Conservation (phyloP, 2,113 vertebrate genomes). For the Sceloporus undulatus region DNA sequence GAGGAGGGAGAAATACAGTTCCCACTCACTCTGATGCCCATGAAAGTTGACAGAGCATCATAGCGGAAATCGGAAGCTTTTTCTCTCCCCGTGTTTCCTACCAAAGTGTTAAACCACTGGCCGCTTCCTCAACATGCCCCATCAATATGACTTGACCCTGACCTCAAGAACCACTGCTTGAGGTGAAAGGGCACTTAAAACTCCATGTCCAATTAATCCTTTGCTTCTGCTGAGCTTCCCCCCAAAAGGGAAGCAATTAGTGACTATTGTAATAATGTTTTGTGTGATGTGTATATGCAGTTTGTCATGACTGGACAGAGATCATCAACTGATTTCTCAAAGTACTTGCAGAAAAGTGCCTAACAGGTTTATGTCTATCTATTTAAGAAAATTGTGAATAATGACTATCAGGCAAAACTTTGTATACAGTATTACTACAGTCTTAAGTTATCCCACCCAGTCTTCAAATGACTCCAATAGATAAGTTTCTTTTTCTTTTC, state of each 20-base stretch:
- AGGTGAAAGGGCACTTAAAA: neutral
- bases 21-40: conserved; percentile 35
- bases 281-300: conserved; percentile 6
- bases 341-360: conserved; percentile 23
- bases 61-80: neutral
- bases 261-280: neutral
- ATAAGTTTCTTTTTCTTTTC: too few relatives aligned
- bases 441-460: neutral
- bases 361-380: neutral
- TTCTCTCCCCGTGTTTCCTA: neutral
- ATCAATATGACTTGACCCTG: neutral
- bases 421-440: conserved; percentile 27
- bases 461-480: conserved; percentile 31
- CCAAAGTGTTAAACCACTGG: neutral
- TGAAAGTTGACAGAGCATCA: conserved; percentile 11
- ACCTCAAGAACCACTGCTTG: neutral
- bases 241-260: neutral
- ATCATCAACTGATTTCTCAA: neutral
- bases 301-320: neutral
- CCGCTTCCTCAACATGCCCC: neutral
- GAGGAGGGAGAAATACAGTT: conserved; percentile 26
- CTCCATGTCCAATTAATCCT: neutral
- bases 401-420: conserved; percentile 45
- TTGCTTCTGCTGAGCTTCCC: neutral
- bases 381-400: conserved; percentile 20